Base-by-base conservation (phyloP, 2,797 vertebrate genomes). In the Rhinogobio ventralis region DNA sequence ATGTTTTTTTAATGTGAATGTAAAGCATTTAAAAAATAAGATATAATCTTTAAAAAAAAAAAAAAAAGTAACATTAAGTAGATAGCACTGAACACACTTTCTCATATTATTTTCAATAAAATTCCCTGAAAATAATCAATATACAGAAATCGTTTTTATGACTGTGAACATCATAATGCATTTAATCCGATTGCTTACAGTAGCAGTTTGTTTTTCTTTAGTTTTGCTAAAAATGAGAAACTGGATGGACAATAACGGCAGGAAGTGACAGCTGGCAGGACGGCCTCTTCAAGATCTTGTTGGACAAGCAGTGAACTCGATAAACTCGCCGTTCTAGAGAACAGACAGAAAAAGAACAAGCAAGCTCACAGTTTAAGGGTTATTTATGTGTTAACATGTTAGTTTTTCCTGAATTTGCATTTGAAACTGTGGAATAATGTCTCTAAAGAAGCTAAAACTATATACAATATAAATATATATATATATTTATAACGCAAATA, bases 251-350 rank as follows among this genome's bases (percentile, higher is more conserved):
- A 23, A 17, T 85, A 45, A 33, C 19, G 7, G 36, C 25, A 74
- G 68, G 28, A 76, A 49, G 66, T 80, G 7, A 62, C 23, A 39
- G 51, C 15, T n/a, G 36, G 45, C 13, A 60, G 51, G 45, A 45
- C 15, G 7, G 30, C 71, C 73, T 62, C 13, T 67, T 92, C 89
- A 93, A 73, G 3, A 69, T 85, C 60, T 87, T 15, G 66, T 1
- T 19, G 89, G 39, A 15, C 55, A 0, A 60, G 90, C 89, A 0
- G 72, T 86, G 86, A 93, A 91, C 64, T 91, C 69, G 5, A 92
- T 89, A 69, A 46, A 85, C 28, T 83, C 89, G 0, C 72, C 79
- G 7, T 67, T 90, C 94, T 95, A 77, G 57, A 81, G 88, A 80
- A 81, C 85, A 11, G 49, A 81, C 2, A 45, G 23, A 64, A 76